Base-by-base conservation (phyloP, 2,113 vertebrate species). In the Monopterus albus region DNA sequence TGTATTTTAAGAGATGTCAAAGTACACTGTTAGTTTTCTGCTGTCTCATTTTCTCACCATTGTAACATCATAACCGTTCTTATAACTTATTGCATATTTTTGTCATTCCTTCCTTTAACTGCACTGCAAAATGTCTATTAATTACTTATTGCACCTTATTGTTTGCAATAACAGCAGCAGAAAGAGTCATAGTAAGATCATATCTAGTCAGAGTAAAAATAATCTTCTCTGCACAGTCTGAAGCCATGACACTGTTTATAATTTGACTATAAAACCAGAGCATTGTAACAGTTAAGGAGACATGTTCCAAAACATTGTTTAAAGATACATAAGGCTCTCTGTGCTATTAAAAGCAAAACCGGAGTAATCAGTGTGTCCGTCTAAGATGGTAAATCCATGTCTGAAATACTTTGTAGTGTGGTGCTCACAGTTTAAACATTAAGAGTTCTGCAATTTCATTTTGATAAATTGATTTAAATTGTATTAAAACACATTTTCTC, bases 1-100 rank as follows among this genome's bases (percentile, higher is more conserved):
- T 64, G 8, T 43, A 50, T 74, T 78, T 68, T 52, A 73, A 55
- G 69, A 51, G n/a, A 60, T 56, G 35, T 33, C 51, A 67, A 42
- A 55, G 29, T 31, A 45, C 15, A 40, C 26, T 60, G 25, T 13
- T 53, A 18, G 15, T 39, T 55, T 65, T 29, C 31, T 26, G 10
- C 31, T 13, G n/a, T 40, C 35, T 71, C 11, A 26, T 66, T 53
- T 53, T 42, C 52, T 47, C 36, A 33, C 56, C 17, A 10, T 6
- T 67, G 45, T 61, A 31, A 23, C 38, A 20, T 14, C 17, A 17
- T 0, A 29, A 13, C 5, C 10, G 2, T 6, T 55, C 31, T 29
- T 4, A 4, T 29, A 5, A 1, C 10, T 67, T 38, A 26, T 65
- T 55, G 33, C 3, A 50, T 31, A 51, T 56, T 13, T 17, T 17